Conservation (phyloP, 2,888 invertebrate genomes). For the Rhyacophila evoluta region DNA sequence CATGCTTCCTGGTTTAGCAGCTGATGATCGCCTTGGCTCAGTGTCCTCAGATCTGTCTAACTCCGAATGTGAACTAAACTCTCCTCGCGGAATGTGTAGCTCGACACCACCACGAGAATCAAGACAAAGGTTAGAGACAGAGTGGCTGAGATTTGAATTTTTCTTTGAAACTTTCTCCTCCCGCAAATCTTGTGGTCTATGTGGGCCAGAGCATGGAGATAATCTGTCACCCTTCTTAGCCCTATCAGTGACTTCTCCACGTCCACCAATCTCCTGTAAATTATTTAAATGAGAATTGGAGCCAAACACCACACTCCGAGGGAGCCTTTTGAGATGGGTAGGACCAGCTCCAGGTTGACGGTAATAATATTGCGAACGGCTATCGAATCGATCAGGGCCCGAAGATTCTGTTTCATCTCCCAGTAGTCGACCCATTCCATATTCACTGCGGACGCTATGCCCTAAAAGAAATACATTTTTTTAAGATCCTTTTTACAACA, state of each 20-base stretch:
- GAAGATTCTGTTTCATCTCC: conserved; percentile 32
- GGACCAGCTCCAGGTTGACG: conserved; percentile 21
- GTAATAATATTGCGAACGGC: conserved; percentile 38
- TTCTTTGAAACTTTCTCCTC: conserved; percentile 37
- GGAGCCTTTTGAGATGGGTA: conserved; percentile 37
- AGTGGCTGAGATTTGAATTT: conserved; percentile 41
- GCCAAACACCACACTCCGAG: conserved; percentile 47
- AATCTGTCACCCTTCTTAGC: background rate
- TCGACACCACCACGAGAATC: conserved; percentile 31
- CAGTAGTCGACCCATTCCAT: conserved; percentile 39
- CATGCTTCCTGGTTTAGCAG: conserved; percentile 56
- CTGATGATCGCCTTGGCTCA: conserved; percentile 31
- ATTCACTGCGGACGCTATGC: conserved; percentile 34
- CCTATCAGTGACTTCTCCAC: background rate
- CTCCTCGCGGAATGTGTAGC: conserved; percentile 27
- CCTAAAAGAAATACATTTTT: no score
- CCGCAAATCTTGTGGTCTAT: conserved; percentile 29
- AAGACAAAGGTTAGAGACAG: conserved; percentile 44
- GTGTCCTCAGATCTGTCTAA: conserved; percentile 40
- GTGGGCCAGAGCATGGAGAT: conserved; percentile 43
- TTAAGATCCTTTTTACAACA: no score
- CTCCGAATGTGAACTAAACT: conserved; percentile 42
- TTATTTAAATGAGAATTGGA: conserved; percentile 47
- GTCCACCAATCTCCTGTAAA: conserved; percentile 1
- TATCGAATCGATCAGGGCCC: conserved; percentile 19